Conservation (phyloP, 2,888 invertebrate species). For the Caenorhabditis afra region DNA sequence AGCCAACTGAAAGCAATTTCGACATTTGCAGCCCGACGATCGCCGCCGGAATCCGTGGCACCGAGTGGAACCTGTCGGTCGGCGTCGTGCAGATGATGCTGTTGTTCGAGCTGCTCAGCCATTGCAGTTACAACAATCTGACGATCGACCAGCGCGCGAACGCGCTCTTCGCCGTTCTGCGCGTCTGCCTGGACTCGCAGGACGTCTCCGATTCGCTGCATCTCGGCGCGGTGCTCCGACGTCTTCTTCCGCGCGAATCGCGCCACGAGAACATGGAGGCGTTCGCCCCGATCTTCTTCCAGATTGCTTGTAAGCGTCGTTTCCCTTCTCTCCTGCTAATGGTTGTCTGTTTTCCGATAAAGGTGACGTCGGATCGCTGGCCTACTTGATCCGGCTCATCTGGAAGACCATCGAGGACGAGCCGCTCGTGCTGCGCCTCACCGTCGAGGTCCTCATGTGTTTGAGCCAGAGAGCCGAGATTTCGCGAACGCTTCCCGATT, state of each 20-base stretch:
- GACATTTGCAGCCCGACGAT: conserved; percentile 11
- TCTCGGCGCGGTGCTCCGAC: conserved; percentile 8
- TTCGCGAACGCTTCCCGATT: conserved; percentile 24
- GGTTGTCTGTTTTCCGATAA: too few relatives aligned
- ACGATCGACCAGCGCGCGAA: conserved; percentile 33
- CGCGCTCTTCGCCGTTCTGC: conserved; percentile 32
- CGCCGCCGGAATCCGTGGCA: conserved; percentile 21
- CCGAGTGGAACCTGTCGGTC: conserved; percentile 21
- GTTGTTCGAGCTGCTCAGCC: conserved; percentile 16
- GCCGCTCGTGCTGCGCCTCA: conserved; percentile 40
- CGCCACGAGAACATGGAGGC: conserved; percentile 30
- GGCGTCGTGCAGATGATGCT: conserved; percentile 22
- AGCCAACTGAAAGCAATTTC: too few relatives aligned
- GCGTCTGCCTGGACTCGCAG: conserved; percentile 34
- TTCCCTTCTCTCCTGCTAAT: too few relatives aligned
- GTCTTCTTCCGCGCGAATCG: background rate
- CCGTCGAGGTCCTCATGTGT: conserved; percentile 46
- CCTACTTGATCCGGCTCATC: conserved; percentile 22
- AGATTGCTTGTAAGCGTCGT: conserved; percentile 33
- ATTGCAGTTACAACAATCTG: conserved; percentile 9
- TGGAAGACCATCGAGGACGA: conserved; percentile 31
- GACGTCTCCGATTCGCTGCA: conserved; percentile 20
- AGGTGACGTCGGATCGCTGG: conserved; percentile 40
- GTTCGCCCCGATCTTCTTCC: conserved; percentile 33
- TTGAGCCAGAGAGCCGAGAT: conserved; percentile 38